Evolutionary conservation across 2,888 invertebrate genomes (phyloP).

Genomic region (Lasioglossum marginatum): DNA sequence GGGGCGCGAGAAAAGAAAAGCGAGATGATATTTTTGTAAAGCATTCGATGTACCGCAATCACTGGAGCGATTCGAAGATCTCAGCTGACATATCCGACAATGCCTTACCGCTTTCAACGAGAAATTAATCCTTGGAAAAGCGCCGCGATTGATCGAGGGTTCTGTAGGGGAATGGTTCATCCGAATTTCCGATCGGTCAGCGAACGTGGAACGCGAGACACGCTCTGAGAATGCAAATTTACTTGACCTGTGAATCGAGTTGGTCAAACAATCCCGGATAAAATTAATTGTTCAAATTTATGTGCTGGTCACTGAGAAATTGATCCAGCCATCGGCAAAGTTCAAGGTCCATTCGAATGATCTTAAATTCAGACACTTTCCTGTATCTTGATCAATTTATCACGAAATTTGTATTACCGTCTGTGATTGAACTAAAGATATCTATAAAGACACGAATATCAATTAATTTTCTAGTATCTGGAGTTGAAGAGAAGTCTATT

Average conservation of each 20-base stretch:
- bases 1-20: constrained; percentile 48
- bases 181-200: constrained; percentile 27
- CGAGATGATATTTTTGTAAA: constrained; percentile 81
- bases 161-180: constrained; percentile 9
- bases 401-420: not conserved
- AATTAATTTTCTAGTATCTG: not conserved
- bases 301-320: too few relatives aligned
- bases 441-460: not conserved
- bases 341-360: not conserved
- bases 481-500: not conserved
- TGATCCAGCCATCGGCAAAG: too few relatives aligned
- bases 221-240: not conserved
- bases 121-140: constrained; percentile 37
- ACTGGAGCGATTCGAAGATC: constrained; percentile 79
- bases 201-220: constrained; percentile 8
- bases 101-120: constrained; percentile 83
- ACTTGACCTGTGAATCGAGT: not conserved
- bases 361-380: not conserved
- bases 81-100: constrained; percentile 84
- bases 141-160: constrained; percentile 34
- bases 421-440: not conserved
- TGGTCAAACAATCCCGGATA: not conserved
- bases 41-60: constrained; percentile 79
- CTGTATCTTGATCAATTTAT: not conserved
- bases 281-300: not conserved